Evolutionary conservation across 2,113 vertebrate genomes (phyloP).

Genomic region (Campylorhamphus procurvoides): DNA sequence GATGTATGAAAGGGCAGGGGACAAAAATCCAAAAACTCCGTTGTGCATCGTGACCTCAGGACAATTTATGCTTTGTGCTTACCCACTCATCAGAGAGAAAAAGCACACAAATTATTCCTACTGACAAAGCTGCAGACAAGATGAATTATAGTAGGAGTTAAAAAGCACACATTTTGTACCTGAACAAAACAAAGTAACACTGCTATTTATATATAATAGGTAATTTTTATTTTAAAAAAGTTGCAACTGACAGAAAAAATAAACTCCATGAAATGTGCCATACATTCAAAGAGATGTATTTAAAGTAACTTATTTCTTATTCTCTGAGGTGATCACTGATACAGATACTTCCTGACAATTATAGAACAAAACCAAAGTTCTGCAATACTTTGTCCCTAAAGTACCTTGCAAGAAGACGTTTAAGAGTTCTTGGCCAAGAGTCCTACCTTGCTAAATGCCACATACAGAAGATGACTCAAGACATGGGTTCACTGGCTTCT

Average conservation of each 20-base stretch:
- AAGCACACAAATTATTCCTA: background rate
- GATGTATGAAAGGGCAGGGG: background rate
- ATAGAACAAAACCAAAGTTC: conserved; percentile 9
- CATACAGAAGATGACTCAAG: background rate
- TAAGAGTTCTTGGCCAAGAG: background rate
- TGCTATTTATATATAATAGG: background rate
- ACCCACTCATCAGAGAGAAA: background rate
- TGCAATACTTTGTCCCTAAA: conserved; percentile 21
- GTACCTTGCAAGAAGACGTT: background rate
- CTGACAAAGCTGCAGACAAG: background rate
- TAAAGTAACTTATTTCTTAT: background rate
- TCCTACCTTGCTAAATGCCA: conserved; percentile 16
- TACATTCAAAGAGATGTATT: conserved; percentile 36
- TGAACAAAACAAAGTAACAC: background rate
- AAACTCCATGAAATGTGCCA: background rate
- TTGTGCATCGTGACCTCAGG: background rate
- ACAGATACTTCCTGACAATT: conserved; percentile 14
- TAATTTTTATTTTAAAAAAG: conserved; percentile 35
- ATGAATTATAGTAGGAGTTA: background rate
- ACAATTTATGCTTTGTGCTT: background rate
- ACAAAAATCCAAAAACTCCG: background rate
- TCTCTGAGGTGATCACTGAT: conserved; percentile 42
- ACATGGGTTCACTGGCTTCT: conserved; percentile 13
- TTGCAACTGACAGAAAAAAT: background rate
- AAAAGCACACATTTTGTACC: background rate